phyloP scores from a whole-genome alignment of 2,797 vertebrate species.

The Acanthurus lineatus region DNA sequence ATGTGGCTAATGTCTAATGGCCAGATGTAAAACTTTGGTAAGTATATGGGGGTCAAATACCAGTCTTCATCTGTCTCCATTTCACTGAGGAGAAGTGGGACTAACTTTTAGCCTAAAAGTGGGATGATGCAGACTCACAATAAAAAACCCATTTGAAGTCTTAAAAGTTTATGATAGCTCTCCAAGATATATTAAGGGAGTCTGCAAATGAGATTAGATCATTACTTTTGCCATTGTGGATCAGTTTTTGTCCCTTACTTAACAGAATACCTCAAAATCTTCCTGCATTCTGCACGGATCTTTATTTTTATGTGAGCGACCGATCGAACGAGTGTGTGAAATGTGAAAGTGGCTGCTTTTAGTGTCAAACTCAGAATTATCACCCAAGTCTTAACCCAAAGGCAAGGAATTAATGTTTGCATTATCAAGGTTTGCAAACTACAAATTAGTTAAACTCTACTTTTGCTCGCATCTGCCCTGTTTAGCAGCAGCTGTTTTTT shows the following conservation, averaged over 20 bases:
- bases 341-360: neutral
- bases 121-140: constrained; percentile 9
- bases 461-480: neutral
- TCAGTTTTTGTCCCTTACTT: neutral
- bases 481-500: neutral
- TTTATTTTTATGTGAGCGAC: neutral
- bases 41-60: constrained; percentile 22
- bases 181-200: neutral
- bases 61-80: neutral
- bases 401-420: no score
- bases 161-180: constrained; percentile 12
- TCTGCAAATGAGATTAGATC: constrained; percentile 31
- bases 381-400: neutral
- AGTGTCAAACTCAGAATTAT: neutral
- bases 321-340: neutral
- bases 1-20: neutral
- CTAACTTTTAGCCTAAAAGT: neutral
- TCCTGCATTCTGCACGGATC: neutral
- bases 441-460: no score
- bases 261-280: neutral
- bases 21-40: constrained; percentile 16
- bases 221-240: neutral
- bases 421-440: no score
- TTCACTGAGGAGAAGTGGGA: neutral
- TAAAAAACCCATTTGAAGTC: constrained; percentile 1